Base-by-base conservation (phyloP, 2,888 invertebrate genomes). In the Calameuta idolon region DNA sequence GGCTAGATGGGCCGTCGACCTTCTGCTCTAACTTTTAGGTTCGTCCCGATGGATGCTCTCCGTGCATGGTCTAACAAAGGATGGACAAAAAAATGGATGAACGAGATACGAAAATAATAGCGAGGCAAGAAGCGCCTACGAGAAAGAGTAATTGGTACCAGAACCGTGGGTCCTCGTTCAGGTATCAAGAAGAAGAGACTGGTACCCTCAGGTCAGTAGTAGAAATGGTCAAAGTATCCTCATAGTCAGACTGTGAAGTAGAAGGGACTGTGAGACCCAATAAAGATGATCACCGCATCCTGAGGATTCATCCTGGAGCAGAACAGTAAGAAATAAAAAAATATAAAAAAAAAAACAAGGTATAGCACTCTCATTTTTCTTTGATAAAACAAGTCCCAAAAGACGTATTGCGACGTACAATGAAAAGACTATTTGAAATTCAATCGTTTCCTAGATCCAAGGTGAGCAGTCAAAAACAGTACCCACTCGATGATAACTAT, bases 1-100 rank as follows among this genome's bases (percentile, higher is more conserved):
- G 79, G 73, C 79, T 69, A 75, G 79, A 78, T 79, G 76, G 87
- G 85, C 81, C 86, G 86, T 85, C 85, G 86, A 87, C 87, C 86
- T 84, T 82, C 82, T 77, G 37, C 74, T 80, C 74, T 73, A 76
- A 73, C 71, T 74, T 69, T 55, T 35, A 71, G 71, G 71, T 31
- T 71, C 31, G 71, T 55, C 31, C 69, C 55, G 74, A 69, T 76
- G 31, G 71, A 15, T 31, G 75, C 34, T 12, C 69, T 37, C 75
- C 77, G 78, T 78, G 73, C 33, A 77, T n/a, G 55, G 34, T 71
- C 75, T 79, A 76, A 79, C 79, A 79, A 79, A 79, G 79, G 75
- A 34, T 73, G 40, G 73, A 76, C 75, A 73, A 74, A 69, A 80
- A 80, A 79, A 55, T 55, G 23, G 23, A 55, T 55, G 9, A 23